Base-by-base conservation (phyloP, 2,113 vertebrate species). In the Dipodomys merriami region DNA sequence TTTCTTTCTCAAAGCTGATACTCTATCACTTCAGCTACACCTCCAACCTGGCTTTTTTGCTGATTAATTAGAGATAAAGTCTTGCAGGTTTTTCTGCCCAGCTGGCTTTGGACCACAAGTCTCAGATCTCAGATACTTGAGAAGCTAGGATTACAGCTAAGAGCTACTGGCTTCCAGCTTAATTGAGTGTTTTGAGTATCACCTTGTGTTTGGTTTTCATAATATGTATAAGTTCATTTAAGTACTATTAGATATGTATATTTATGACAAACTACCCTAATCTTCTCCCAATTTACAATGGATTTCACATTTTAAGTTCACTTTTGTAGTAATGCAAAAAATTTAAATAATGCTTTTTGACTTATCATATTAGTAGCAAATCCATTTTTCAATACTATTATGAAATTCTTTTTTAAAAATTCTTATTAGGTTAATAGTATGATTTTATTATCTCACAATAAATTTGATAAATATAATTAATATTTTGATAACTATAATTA, bases 221-320 rank as follows among this genome's bases (percentile, higher is more conserved):
- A 78, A 87, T 81, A 57, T 80, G 29, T 27, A 46, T 67, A 91
- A 65, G 3, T 57, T 68, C 74, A 1, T 7, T 73, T 77, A 76
- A 64, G 7, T 73, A 73, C 57, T 83, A 60, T 39, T 73, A 64
- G 89, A 35, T 73, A 67, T 18, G 65, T 73, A 57, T 86, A 84
- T 89, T 92, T 77, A 64, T 80, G 53, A 80, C 44, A 91, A 86
- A 67, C n/a, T 8, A 74, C 22, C 20, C 60, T 76, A 60, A 46
- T 88, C 57, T 90, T 62, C 22, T 88, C 62, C 25, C 30, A 93
- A 27, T 1, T 13, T 7, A 53, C 5, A 46, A 4, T 6, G 92
- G 30, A 68, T 57, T 87, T 96, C 27, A 67, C 33, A 90, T 80
- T 93, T 89, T 64, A 83, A 72, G 3, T 85, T 79, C 5, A 76